Evolutionary conservation across 1,140 invertebrate species (phyloP), one percentile per base, ranked within the genome.

Genomic region (Vanessa atalanta): DNA sequence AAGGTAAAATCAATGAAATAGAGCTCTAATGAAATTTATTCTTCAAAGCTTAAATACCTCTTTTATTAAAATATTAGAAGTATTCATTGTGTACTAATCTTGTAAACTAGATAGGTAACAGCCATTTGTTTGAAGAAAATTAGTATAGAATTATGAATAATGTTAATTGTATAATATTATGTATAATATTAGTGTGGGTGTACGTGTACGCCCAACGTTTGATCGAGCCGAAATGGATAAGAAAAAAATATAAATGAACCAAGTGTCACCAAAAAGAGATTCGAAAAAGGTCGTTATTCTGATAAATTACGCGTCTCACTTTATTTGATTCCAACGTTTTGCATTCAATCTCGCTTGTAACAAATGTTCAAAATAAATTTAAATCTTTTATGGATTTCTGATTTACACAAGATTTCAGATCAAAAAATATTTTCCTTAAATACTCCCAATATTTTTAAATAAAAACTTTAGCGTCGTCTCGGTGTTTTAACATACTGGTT

Each of bases 191-290:
- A 83, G 85, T 65, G 79, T 77, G 79, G 83, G 79, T 82, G 75
- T 85, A 82, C 87, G 80, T 85, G 85, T 23, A 88, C 84, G 82
- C 81, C 79, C 80, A 78, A 88, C 86, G 88, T 87, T 86, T 88
- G 87, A 90, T 90, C 85, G 85, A 82, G 83, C 79, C 76, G 80
- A 84, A 88, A 86, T 80, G 87, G 86, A 86, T 87, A 88, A 86
- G 84, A 88, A 87, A 89, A 88, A 50, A 86, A 89, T 83, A 90
- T 88, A 90, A 90, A 90, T 90, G 88, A 90, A 90, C 85, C 86
- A 77, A 81, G 82, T 85, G 88, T 88, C 88, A 88, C 88, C 82
- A 79, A 87, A 85, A 87, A 83, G 83, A 88, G 86, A 89, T 90
- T 90, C 86, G 85, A 85, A 86, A 88, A 87, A 86, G 83, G 84